These are phyloP conservation scores for Tetropium fuscum DNA, from an alignment of 2,888 invertebrate species.

Conservation along the genomic window DNA sequence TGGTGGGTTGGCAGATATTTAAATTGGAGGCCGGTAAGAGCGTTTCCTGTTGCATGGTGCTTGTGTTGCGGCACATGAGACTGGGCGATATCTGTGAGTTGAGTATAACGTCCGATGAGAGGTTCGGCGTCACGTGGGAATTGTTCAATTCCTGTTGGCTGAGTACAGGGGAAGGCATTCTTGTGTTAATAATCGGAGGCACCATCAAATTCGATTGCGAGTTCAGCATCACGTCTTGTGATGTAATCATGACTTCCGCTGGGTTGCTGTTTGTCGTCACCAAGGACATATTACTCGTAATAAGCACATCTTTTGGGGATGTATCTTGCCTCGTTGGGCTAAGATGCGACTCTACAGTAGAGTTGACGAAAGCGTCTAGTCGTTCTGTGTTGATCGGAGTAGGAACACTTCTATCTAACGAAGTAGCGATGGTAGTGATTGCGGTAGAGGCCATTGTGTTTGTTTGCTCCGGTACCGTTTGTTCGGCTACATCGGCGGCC, in stretches of 20 bases:
- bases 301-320: constrained; percentile 51
- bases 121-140: constrained; percentile 61
- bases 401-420: constrained; percentile 47
- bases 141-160: constrained; percentile 58
- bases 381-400: constrained; percentile 64
- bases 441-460: constrained; percentile 61
- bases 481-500: constrained; percentile 54
- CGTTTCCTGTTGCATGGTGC: constrained; percentile 50
- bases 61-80: constrained; percentile 67
- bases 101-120: constrained; percentile 72
- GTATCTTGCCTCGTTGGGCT: constrained; percentile 56
- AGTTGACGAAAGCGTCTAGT: constrained; percentile 73
- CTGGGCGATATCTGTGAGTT: constrained; percentile 73
- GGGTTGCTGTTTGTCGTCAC: constrained; percentile 27
- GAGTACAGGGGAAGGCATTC: constrained; percentile 50
- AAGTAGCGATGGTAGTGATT: constrained; percentile 58
- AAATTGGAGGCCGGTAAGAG: constrained; percentile 44
- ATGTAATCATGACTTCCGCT: constrained; percentile 49
- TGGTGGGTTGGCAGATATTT: constrained; percentile 54
- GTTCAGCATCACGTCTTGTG: constrained; percentile 64
- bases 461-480: constrained; percentile 47
- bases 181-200: constrained; percentile 53
- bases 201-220: constrained; percentile 55
- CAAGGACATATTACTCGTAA: constrained; percentile 42
- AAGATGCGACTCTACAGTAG: constrained; percentile 69